Evolutionary conservation across 2,888 invertebrate genomes (phyloP).

Genomic region (Drosophila sordidula): DNA sequence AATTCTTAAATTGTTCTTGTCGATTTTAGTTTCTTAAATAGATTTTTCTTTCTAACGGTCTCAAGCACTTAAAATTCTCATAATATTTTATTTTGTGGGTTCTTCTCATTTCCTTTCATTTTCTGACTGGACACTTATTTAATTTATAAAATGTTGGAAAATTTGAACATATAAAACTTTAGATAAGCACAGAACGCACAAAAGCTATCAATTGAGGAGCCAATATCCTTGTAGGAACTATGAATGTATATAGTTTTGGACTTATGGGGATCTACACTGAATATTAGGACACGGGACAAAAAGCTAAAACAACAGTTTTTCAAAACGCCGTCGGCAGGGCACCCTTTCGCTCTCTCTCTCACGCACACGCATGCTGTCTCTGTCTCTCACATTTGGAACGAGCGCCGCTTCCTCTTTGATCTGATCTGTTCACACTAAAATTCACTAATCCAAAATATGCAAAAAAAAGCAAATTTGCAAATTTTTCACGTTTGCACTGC

Average conservation of each 20-base stretch:
- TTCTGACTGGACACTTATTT: background rate
- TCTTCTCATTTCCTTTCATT: background rate
- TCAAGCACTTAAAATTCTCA: too few relatives aligned
- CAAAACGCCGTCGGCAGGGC: constrained; percentile 37
- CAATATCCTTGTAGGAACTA: too few relatives aligned
- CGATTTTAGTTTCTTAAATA: too few relatives aligned
- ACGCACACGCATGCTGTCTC: constrained; percentile 1
- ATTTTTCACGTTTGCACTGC: constrained; percentile 31
- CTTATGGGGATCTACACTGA: constrained; percentile 1
- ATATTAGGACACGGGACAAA: constrained; percentile 9
- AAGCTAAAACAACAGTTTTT: background rate
- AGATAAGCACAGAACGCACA: too few relatives aligned
- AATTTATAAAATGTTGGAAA: too few relatives aligned
- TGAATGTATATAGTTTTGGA: background rate
- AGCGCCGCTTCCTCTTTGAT: constrained; percentile 7
- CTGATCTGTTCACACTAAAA: constrained; percentile 20
- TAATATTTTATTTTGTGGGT: too few relatives aligned
- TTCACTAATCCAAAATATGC: constrained; percentile 18
- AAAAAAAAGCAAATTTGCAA: constrained; percentile 17
- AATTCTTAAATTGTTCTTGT: too few relatives aligned
- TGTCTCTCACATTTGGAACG: constrained; percentile 2
- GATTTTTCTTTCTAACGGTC: too few relatives aligned
- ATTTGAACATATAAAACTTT: too few relatives aligned
- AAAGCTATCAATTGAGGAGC: too few relatives aligned
- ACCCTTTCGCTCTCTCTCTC: background rate